These are phyloP conservation scores for Fundulus diaphanus DNA, from an alignment of 2,797 vertebrate genomes.

Conservation along the genomic window DNA sequence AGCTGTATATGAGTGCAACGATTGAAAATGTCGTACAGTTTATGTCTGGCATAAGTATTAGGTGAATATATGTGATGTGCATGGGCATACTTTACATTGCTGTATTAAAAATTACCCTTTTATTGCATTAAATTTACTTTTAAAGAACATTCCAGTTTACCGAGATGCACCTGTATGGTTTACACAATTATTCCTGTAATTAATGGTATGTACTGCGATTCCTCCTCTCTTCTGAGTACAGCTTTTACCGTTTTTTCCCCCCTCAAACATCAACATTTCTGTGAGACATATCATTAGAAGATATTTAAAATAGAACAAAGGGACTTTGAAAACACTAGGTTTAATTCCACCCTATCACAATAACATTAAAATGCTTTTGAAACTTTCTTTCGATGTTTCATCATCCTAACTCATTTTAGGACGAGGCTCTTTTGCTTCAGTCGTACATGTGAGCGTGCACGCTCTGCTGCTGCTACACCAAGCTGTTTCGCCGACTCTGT, in stretches of 20 bases:
- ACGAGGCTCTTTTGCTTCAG: conserved; percentile 60
- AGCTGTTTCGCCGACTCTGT: conserved; percentile 37
- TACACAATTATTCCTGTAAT: not conserved
- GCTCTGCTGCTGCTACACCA: conserved; percentile 39
- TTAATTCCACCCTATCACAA: conserved; percentile 47
- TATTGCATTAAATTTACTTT: not conserved
- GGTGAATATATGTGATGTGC: not conserved
- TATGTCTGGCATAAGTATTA: too few relatives aligned
- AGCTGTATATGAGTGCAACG: too few relatives aligned
- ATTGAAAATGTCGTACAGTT: too few relatives aligned
- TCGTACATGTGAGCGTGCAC: conserved; percentile 49
- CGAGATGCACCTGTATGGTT: not conserved
- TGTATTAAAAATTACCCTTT: too few relatives aligned
- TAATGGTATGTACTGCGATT: not conserved
- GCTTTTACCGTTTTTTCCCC: conserved; percentile 11
- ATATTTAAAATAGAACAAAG: conserved; percentile 11
- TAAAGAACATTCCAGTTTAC: not conserved
- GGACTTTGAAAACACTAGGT: conserved; percentile 27
- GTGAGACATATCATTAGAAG: conserved; percentile 11
- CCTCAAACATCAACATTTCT: conserved; percentile 12
- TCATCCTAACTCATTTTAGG: conserved; percentile 63
- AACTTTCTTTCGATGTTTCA: conserved; percentile 58
- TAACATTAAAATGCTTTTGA: conserved; percentile 39
- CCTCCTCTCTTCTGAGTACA: conserved; percentile 1
- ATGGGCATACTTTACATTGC: not conserved